Conservation (phyloP, 2,113 vertebrate species). For the Symphodus melops region DNA sequence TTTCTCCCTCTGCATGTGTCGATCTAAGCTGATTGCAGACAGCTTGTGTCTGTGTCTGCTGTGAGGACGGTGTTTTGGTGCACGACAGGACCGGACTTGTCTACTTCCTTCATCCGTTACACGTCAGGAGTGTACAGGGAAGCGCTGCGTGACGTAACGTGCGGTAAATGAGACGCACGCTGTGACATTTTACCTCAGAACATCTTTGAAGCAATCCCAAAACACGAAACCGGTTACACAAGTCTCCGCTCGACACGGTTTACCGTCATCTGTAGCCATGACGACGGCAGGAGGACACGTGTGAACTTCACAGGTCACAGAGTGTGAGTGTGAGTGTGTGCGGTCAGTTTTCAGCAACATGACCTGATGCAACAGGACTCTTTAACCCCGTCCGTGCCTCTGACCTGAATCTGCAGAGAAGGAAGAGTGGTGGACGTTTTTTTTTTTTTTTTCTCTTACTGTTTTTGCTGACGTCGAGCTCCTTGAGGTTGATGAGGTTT, state of each 20-base stretch:
- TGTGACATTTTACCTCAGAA: constrained; percentile 19
- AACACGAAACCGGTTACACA: neutral
- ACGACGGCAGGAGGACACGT: neutral
- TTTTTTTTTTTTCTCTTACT: too few relatives aligned
- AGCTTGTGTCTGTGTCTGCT: neutral
- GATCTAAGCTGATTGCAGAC: too few relatives aligned
- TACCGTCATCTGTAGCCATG: neutral
- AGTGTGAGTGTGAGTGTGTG: neutral
- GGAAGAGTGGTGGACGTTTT: too few relatives aligned
- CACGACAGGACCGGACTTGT: constrained; percentile 24
- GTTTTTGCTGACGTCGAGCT: constrained; percentile 99
- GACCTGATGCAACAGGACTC: constrained; percentile 8
- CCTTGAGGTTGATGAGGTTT: constrained; percentile 99
- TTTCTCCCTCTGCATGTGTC: too few relatives aligned
- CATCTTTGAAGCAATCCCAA: neutral
- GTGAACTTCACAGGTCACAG: constrained; percentile 11
- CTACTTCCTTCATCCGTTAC: constrained; percentile 14
- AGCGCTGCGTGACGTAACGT: neutral
- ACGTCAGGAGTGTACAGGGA: constrained; percentile 12
- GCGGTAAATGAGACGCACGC: constrained; percentile 5
- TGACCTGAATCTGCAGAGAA: neutral
- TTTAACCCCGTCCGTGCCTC: neutral
- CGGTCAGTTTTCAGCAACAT: constrained; percentile 13
- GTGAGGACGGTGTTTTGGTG: neutral
- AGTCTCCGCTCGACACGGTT: neutral